Base-by-base conservation (phyloP, 92 coral and sea anemone species). In the Actinernus sp. region DNA sequence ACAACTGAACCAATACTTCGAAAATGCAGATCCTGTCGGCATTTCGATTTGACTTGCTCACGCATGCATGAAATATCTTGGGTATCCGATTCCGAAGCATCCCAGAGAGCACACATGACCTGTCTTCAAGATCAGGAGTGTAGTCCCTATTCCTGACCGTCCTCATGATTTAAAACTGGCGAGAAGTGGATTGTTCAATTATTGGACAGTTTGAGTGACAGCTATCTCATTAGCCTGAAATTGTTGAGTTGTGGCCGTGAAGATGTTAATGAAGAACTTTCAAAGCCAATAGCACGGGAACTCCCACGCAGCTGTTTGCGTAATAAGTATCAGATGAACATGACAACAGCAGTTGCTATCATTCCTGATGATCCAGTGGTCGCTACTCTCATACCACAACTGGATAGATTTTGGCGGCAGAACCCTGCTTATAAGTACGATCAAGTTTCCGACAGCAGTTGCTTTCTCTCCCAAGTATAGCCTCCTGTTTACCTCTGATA, bases 251-350 rank as follows among this genome's bases (percentile, higher is more conserved):
- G 61, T 48, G 79, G 65, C 6, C 56, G 70, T 7, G 78, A 37
- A 49, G 85, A 78, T 68, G 1, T 53, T 16, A 38, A 78, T 60
- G 55, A 58, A 52, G 30, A 14, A 3, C 44, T 58, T n/a, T 78
- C 78, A 26, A 67, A 59, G 71, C 85, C 78, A 45, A 68, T 78
- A 16, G 72, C 85, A 50, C 55, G 31, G 16, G 78, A 8, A 37
- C 64, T 68, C 24, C n/a, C 85, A 3, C 71, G 78, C 5, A 67
- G 78, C 48, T 58, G 71, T 26, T 37, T 78, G 41, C 58, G 72
- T 0, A 78, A 78, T 33, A 68, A 78, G 49, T 78, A 78, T 33
- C 68, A 78, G 50, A 78, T 78, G 85, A 51, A 78, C 78, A 68
- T 78, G 78, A 36, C 31, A 21, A 68, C 85, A n/a, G 71, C 85